These are phyloP conservation scores for Poecile atricapillus DNA, from an alignment of 2,113 vertebrate species.

Conservation along the genomic window DNA sequence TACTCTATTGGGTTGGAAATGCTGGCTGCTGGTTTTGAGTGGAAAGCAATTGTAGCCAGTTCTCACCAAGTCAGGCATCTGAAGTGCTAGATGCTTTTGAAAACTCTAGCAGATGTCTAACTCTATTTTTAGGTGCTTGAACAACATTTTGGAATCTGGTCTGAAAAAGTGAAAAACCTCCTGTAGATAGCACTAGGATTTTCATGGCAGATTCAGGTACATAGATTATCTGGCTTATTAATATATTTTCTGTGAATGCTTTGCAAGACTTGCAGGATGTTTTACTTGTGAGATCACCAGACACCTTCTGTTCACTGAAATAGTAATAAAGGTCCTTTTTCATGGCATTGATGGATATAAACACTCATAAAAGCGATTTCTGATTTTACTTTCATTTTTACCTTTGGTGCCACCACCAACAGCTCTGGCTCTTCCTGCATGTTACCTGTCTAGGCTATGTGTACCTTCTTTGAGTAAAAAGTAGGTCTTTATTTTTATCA, in stretches of 20 bases:
- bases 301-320: background rate
- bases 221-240: background rate
- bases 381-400: background rate
- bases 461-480: background rate
- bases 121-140: background rate
- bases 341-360: background rate
- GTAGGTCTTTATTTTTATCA: background rate
- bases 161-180: background rate
- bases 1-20: background rate
- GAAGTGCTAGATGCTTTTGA: background rate
- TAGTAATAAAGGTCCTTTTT: background rate
- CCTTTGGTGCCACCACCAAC: background rate
- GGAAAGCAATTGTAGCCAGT: background rate
- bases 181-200: background rate
- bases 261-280: background rate
- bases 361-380: background rate
- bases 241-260: background rate
- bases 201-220: background rate
- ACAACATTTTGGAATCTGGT: background rate
- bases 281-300: background rate
- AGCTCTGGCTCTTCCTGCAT: background rate
- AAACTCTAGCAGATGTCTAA: background rate
- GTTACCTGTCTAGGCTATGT: background rate
- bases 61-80: background rate
- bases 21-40: background rate